A percentile compares a stretch with the other conserved stretches of the same genome.
Conservation (phyloP, 2,797 vertebrate species). For the Fistularia commersonii region DNA sequence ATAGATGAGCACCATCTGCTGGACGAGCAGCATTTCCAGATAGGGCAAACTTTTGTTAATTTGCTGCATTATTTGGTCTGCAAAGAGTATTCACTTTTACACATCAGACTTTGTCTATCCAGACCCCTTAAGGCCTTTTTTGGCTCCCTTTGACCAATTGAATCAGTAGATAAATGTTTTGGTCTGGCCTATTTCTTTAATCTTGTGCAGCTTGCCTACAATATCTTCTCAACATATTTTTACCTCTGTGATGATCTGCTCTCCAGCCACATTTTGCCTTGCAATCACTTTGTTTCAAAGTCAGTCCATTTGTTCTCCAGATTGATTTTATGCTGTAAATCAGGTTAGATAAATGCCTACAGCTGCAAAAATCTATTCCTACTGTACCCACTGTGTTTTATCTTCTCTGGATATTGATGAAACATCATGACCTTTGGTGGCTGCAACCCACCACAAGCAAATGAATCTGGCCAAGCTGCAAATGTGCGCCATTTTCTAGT, state of each 20-base stretch:
- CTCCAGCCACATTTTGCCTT: conserved; percentile 24
- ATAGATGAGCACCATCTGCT: too few species aligned
- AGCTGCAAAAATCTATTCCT: conserved; percentile 17
- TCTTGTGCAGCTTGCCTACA: conserved; percentile 4
- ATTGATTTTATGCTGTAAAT: conserved; percentile 60
- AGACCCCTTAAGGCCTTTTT: too few species aligned
- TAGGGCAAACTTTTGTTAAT: too few species aligned
- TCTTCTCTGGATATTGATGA: conserved; percentile 55
- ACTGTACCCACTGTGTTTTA: conserved; percentile 48
- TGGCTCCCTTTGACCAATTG: too few species aligned
- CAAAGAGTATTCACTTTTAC: too few species aligned
- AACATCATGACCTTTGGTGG: conserved; percentile 47
- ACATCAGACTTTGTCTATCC: too few species aligned
- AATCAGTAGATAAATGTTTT: not conserved
- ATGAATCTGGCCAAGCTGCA: conserved; percentile 24
- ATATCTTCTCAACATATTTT: conserved; percentile 39
- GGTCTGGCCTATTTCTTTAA: conserved; percentile 15
- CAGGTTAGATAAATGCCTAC: conserved; percentile 43
- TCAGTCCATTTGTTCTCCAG: conserved; percentile 50
- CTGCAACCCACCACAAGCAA: conserved; percentile 32
- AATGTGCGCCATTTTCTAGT: conserved; percentile 42
- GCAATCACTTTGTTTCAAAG: conserved; percentile 56
- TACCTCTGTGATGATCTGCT: conserved; percentile 30
- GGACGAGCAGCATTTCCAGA: too few species aligned
- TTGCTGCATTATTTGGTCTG: too few species aligned